A percentile compares a stretch with the other conserved stretches of the same genome.
These are phyloP conservation scores for Netelia fuscicornis DNA, from an alignment of 2,888 invertebrate species.

Conservation along the genomic window DNA sequence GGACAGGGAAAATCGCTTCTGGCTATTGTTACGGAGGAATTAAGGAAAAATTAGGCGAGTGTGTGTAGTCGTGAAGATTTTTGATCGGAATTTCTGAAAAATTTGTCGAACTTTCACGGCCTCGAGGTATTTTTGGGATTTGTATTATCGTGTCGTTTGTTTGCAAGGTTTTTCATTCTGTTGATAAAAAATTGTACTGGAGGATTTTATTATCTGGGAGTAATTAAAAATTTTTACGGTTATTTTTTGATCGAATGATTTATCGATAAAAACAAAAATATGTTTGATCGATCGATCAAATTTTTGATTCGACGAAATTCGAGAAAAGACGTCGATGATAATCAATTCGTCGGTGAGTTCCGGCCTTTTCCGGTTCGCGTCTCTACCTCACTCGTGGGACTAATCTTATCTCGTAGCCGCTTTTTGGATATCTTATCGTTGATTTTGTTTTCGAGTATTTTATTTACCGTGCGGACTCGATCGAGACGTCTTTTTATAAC, in stretches of 20 bases:
- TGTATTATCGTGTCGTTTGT: no score
- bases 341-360: no score
- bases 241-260: not conserved
- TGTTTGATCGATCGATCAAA: not conserved
- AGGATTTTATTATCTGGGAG: no score
- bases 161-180: no score
- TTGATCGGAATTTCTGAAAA: not conserved
- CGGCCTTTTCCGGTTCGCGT: not conserved
- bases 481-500: conserved; percentile 19
- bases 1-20: conserved; percentile 11
- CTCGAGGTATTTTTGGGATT: no score
- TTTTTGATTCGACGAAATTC: not conserved
- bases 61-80: not conserved
- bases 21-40: not conserved
- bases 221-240: not conserved
- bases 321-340: not conserved
- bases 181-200: no score
- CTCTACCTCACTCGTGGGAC: not conserved
- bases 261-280: not conserved
- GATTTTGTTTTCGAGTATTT: conserved; percentile 80
- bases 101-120: not conserved
- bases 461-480: conserved; percentile 75
- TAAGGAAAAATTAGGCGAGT: not conserved
- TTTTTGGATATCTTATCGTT: conserved; percentile 77
- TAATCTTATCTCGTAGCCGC: conserved; percentile 80